Conservation (phyloP, 2,113 vertebrate genomes). For the Connochaetes taurinus region DNA sequence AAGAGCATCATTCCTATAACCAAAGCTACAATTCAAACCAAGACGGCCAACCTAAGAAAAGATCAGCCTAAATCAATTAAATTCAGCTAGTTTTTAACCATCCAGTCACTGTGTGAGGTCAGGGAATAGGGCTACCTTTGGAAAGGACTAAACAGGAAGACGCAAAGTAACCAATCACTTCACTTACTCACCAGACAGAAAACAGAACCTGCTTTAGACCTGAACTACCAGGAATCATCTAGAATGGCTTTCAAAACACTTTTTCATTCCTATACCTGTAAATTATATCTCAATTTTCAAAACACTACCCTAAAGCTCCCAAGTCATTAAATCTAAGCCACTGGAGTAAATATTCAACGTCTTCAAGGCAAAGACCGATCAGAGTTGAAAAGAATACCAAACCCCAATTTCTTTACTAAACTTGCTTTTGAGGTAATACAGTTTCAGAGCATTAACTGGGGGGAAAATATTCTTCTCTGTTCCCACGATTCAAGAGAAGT, state of each 20-base stretch:
- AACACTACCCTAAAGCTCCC: not conserved
- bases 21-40: not conserved
- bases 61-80: not conserved
- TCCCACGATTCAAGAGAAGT: not conserved
- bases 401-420: not conserved
- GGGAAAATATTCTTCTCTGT: not conserved
- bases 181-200: not conserved
- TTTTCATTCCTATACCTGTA: not conserved
- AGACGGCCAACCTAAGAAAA: not conserved
- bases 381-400: not conserved
- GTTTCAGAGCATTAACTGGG: not conserved
- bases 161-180: not conserved
- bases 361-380: not conserved
- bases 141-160: not conserved
- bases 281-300: not conserved
- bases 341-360: not conserved
- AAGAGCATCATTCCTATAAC: not conserved
- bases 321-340: not conserved
- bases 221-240: not conserved
- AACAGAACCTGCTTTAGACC: not conserved
- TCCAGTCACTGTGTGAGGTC: not conserved
- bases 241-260: not conserved
- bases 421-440: not conserved
- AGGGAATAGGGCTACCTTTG: not conserved
- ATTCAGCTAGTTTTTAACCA: not conserved